These are phyloP conservation scores for Heloderma charlesbogerti DNA, from an alignment of 2,113 vertebrate genomes.

Conservation along the genomic window DNA sequence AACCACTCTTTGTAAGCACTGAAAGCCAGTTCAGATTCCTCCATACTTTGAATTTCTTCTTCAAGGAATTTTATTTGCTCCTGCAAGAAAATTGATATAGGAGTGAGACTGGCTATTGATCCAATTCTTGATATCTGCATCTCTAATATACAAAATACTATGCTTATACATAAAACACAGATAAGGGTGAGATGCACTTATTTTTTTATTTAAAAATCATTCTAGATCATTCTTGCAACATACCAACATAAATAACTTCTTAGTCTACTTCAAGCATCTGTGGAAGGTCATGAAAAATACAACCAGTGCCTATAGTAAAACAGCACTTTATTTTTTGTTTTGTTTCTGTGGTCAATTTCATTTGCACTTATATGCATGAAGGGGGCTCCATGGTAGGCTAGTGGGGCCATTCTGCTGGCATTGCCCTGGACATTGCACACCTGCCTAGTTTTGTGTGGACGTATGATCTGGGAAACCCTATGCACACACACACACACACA, in stretches of 20 bases:
- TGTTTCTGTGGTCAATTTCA: background rate
- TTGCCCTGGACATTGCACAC: background rate
- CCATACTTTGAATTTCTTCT: slow-evolving; percentile 89
- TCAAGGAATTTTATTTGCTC: slow-evolving; percentile 92
- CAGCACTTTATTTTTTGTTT: background rate
- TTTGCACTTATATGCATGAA: background rate
- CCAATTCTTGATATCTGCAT: background rate
- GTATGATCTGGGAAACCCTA: background rate
- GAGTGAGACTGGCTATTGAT: background rate
- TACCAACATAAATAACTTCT: background rate
- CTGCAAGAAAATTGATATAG: slow-evolving; percentile 71
- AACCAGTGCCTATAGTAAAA: background rate
- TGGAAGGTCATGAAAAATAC: background rate
- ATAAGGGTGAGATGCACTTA: background rate
- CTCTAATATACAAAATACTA: background rate
- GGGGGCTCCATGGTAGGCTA: background rate
- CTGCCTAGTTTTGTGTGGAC: background rate
- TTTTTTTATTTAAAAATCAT: background rate
- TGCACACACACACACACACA: background rate
- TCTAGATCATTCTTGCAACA: slow-evolving; percentile 2
- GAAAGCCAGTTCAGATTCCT: slow-evolving; percentile 88
- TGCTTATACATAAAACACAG: slow-evolving; percentile 24
- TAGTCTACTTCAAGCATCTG: background rate
- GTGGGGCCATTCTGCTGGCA: background rate
- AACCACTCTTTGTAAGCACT: slow-evolving; percentile 89